Base-by-base conservation (phyloP, 2,797 vertebrate species). In the Gymnodraco acuticeps region DNA sequence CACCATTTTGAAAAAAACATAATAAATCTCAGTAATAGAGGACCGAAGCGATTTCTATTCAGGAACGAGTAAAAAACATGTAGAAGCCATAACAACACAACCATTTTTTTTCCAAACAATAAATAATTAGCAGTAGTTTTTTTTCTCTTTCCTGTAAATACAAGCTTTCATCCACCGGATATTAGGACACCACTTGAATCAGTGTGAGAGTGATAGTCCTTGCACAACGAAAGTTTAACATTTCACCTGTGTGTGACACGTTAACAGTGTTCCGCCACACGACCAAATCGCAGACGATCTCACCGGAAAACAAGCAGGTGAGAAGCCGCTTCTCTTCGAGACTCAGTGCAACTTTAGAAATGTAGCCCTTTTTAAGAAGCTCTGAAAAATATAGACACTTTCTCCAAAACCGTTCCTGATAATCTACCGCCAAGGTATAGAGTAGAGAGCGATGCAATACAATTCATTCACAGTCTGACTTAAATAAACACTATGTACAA, bases 401-500 rank as follows among this genome's bases (percentile, higher is more conserved):
- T 51, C 71, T 78, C 33, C 56, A 20, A 27, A 73, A 77, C 62
- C 79, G 2, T 59, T 51, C 81, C 87, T 75, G 77, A 88, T 60
- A 68, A 78, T n/a, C n/a, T n/a, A n/a, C n/a, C n/a, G n/a, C 71
- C 56, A 70, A 89, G 88, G 89, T 89, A 81, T 61, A 77, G 73
- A 75, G 81, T 45, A 77, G 73, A 87, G 76, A 81, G 73, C 50
- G 31, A 80, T 72, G 70, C 80, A 65, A 60, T 65, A 75, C 83
- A 14, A 85, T 83, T 88, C 82, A 76, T 88, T 91, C 89, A 89
- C 89, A 92, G 88, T 92, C 88, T 81, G 77, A 89, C 76, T 88
- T 90, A 92, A 90, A 93, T 88, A 89, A 89, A 91, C 73, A 76
- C 75, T 91, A 92, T 91, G 50, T 89, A 92, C 90, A 94, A 84